Conservation (phyloP, 2,113 vertebrate genomes). For the Aspiorhynchus laticeps region DNA sequence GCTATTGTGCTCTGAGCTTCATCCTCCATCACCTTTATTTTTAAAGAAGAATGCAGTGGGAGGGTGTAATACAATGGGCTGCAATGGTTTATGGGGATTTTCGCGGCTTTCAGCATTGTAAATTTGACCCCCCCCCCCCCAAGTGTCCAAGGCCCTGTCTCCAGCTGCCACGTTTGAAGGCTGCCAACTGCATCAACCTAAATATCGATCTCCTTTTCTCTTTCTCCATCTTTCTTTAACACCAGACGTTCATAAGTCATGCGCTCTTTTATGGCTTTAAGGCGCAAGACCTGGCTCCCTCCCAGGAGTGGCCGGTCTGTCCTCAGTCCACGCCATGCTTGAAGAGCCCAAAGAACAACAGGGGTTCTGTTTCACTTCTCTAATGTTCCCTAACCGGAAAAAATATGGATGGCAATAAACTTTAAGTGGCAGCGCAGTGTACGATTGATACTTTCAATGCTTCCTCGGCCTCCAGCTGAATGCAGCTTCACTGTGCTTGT, state of each 20-base stretch:
- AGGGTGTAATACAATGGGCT: slow-evolving; percentile 53
- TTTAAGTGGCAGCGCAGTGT: slow-evolving; percentile 28
- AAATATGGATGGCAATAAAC: slow-evolving; percentile 40
- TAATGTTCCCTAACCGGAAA: slow-evolving; percentile 15
- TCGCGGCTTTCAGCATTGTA: slow-evolving; percentile 51
- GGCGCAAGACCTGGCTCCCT: slow-evolving; percentile 29
- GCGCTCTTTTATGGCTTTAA: slow-evolving; percentile 54
- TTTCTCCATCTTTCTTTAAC: slow-evolving; percentile 55
- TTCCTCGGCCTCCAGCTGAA: slow-evolving; percentile 35
- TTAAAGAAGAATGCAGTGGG: slow-evolving; percentile 42
- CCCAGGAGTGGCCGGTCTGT: not conserved
- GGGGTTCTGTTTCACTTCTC: not conserved
- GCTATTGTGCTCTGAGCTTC: slow-evolving; percentile 45
- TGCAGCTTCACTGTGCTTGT: slow-evolving; percentile 24
- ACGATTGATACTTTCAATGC: slow-evolving; percentile 43
- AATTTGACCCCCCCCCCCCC: slow-evolving; percentile 50
- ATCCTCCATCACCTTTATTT: slow-evolving; percentile 55
- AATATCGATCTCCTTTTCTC: slow-evolving; percentile 59
- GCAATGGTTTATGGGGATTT: slow-evolving; percentile 58
- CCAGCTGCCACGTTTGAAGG: slow-evolving; percentile 58
- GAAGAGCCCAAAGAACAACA: slow-evolving; percentile 7
- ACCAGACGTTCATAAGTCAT: slow-evolving; percentile 57
- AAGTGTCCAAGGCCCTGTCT: slow-evolving; percentile 48
- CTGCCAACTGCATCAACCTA: slow-evolving; percentile 59
- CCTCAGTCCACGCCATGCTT: not conserved